Evolutionary conservation across 1,140 invertebrate genomes (phyloP).

Genomic region (Achatina immaculata): DNA sequence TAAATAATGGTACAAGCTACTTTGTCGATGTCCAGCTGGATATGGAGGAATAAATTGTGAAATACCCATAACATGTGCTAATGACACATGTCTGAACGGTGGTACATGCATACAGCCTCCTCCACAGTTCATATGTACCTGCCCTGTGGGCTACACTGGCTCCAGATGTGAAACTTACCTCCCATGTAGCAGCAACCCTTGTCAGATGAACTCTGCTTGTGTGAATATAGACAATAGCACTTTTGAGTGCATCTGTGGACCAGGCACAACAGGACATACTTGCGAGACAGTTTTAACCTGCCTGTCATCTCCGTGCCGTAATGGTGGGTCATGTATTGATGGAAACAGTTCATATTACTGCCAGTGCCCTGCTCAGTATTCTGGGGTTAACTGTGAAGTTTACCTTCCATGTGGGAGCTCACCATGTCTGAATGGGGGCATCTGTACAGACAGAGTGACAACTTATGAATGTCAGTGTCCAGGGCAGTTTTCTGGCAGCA

Average conservation of each 20-base stretch:
- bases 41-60: constrained; percentile 55
- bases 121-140: constrained; percentile 46
- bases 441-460: constrained; percentile 44
- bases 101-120: constrained; percentile 41
- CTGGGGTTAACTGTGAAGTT: constrained; percentile 46
- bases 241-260: constrained; percentile 42
- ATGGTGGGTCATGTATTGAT: constrained; percentile 47
- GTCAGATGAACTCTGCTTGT: constrained; percentile 49
- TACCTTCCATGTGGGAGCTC: constrained; percentile 45
- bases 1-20: constrained; percentile 53
- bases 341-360: constrained; percentile 45
- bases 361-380: constrained; percentile 42
- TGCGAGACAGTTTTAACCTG: constrained; percentile 72
- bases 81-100: constrained; percentile 57
- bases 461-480: constrained; percentile 47
- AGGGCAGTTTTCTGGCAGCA: constrained; percentile 43
- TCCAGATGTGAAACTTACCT: constrained; percentile 51
- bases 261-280: constrained; percentile 36
- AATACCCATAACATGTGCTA: constrained; percentile 53
- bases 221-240: constrained; percentile 22
- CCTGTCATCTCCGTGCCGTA: constrained; percentile 51
- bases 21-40: constrained; percentile 50
- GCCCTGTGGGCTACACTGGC: constrained; percentile 46
- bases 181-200: constrained; percentile 51
- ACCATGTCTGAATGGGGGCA: constrained; percentile 52